Evolutionary conservation across 2,888 invertebrate species (phyloP).

Genomic region (Eulithis testata): DNA sequence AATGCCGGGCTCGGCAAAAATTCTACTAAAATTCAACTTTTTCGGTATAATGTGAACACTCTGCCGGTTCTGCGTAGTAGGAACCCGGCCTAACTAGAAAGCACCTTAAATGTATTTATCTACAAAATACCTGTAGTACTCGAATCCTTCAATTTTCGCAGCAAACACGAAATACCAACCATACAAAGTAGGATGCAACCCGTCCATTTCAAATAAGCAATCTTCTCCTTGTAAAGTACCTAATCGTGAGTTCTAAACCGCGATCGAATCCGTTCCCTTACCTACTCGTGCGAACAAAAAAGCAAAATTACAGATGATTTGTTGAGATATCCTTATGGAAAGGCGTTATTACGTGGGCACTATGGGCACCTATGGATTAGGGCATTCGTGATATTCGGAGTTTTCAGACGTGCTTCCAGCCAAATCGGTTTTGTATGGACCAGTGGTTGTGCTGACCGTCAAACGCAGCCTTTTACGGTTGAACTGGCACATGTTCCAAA

Average conservation of each 20-base stretch:
- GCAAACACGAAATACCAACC: constrained; percentile 4
- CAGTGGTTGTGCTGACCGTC: neutral
- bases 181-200: constrained; percentile 39
- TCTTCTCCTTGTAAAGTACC: constrained; percentile 61
- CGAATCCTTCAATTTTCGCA: constrained; percentile 20
- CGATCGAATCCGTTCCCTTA: constrained; percentile 62
- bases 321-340: constrained; percentile 78
- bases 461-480: constrained; percentile 1
- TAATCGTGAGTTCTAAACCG: constrained; percentile 68
- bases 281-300: constrained; percentile 78
- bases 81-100: too few relatives aligned
- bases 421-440: constrained; percentile 5
- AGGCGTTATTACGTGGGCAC: constrained; percentile 70
- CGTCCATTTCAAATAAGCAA: constrained; percentile 61
- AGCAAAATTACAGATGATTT: constrained; percentile 80
- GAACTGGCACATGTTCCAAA: neutral
- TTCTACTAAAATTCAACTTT: too few relatives aligned
- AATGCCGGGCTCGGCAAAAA: too few relatives aligned
- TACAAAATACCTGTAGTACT: constrained; percentile 1
- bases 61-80: too few relatives aligned
- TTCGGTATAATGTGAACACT: too few relatives aligned
- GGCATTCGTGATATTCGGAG: constrained; percentile 30
- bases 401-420: constrained; percentile 29
- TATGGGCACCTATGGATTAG: constrained; percentile 23
- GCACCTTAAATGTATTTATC: too few relatives aligned